Percentiles rank a stretch among this genome's conserved stretches.
These are phyloP conservation scores for Hystrix brachyura DNA, from an alignment of 2,113 vertebrate genomes.

Conservation along the genomic window DNA sequence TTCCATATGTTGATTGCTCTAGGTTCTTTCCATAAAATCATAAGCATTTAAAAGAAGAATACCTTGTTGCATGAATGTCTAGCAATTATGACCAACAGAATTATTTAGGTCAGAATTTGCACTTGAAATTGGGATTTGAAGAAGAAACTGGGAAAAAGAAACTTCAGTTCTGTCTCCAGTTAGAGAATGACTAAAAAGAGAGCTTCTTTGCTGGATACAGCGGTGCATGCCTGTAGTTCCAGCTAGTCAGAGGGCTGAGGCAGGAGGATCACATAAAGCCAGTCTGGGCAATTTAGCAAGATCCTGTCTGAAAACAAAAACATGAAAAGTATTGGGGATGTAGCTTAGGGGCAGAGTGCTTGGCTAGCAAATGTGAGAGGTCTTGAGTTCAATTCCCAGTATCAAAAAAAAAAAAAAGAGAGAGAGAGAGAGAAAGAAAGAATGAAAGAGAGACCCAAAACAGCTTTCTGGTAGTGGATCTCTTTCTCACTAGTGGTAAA, in stretches of 20 bases:
- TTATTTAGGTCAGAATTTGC: neutral
- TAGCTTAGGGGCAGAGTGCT: neutral
- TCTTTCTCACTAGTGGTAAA: neutral
- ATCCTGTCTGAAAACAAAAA: neutral
- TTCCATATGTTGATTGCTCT: neutral
- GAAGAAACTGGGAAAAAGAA: neutral
- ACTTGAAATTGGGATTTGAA: neutral
- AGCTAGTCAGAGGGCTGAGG: neutral
- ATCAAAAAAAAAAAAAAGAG: no score
- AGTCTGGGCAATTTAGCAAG: neutral
- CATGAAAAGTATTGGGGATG: neutral
- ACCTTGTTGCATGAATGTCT: neutral
- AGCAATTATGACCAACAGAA: neutral
- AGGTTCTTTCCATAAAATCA: neutral
- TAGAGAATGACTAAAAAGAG: neutral
- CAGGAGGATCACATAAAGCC: neutral
- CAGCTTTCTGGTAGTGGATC: neutral
- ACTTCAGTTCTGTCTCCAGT: neutral
- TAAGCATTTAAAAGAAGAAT: neutral
- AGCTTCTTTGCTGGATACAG: neutral
- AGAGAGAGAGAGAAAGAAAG: neutral
- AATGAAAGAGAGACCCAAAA: neutral
- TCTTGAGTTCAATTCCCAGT: neutral
- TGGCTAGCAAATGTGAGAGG: neutral
- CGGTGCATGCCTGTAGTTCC: neutral